phyloP scores from a whole-genome alignment of 1,140 invertebrate species.

The Drosophila orena region DNA sequence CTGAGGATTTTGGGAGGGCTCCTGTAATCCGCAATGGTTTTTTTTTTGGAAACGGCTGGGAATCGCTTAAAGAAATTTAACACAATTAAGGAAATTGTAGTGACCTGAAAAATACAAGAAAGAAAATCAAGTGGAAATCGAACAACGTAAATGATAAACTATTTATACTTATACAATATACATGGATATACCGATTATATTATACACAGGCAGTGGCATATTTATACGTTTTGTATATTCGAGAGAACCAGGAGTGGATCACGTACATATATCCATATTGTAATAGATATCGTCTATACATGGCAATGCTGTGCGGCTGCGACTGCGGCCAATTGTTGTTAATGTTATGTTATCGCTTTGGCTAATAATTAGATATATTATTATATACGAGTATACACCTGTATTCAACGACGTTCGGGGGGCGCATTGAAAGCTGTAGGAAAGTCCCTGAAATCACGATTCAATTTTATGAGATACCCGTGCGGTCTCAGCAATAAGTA shows the following conservation, averaged over 20 bases:
- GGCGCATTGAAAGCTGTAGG: not conserved
- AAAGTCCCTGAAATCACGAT: not conserved
- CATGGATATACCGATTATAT: constrained; percentile 21
- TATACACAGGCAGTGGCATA: constrained; percentile 55
- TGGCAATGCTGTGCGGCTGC: constrained; percentile 62
- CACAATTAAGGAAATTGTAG: constrained; percentile 69
- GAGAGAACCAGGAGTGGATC: constrained; percentile 2
- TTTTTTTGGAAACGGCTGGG: constrained; percentile 62
- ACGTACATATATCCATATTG: constrained; percentile 31
- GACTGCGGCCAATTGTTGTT: constrained; percentile 58
- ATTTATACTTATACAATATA: constrained; percentile 62
- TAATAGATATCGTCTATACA: constrained; percentile 48
- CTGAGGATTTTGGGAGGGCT: constrained; percentile 26
- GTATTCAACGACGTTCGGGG: constrained; percentile 22
- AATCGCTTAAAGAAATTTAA: constrained; percentile 46
- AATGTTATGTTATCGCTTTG: constrained; percentile 56
- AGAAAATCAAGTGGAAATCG: constrained; percentile 18
- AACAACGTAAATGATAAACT: constrained; percentile 42
- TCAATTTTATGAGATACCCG: not conserved
- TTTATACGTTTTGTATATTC: constrained; percentile 76
- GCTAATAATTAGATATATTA: constrained; percentile 33
- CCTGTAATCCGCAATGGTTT: constrained; percentile 19
- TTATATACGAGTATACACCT: constrained; percentile 12
- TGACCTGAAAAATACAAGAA: constrained; percentile 60
- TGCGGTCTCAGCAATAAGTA: too few species aligned